Evolutionary conservation across 53 echinoderm and acorn worm species (phyloP).

Genomic region (Mesocentrotus franciscanus): DNA sequence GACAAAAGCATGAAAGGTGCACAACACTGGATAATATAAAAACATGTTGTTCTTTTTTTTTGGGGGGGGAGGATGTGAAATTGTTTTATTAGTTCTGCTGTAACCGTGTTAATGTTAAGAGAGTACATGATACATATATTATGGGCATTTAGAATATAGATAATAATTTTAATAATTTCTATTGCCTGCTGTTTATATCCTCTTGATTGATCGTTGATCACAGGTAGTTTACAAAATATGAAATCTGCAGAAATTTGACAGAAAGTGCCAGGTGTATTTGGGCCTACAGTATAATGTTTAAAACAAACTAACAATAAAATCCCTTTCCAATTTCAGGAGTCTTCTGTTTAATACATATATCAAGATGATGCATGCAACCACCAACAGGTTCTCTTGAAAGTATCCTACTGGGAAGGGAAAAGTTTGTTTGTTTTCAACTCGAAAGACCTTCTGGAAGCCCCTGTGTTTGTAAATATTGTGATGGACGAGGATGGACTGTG

Average conservation of each 20-base stretch:
- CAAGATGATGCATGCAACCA: background rate
- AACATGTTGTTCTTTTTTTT: too few relatives aligned
- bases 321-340: background rate
- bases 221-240: too few relatives aligned
- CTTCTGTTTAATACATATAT: background rate
- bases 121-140: too few relatives aligned
- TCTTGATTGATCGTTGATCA: too few relatives aligned
- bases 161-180: too few relatives aligned
- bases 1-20: too few relatives aligned
- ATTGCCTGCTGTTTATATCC: too few relatives aligned
- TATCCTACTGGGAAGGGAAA: background rate
- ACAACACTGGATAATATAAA: too few relatives aligned
- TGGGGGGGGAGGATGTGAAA: too few relatives aligned
- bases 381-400: background rate
- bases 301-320: background rate
- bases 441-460: background rate
- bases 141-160: too few relatives aligned
- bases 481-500: background rate
- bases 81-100: too few relatives aligned
- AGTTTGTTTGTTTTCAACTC: background rate
- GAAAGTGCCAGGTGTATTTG: background rate
- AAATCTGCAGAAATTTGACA: background rate
- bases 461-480: constrained; percentile 12
- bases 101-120: too few relatives aligned
- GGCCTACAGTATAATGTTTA: background rate